phyloP scores from a whole-genome alignment of 2,888 invertebrate genomes.

The Scaptomyza tumidula region DNA sequence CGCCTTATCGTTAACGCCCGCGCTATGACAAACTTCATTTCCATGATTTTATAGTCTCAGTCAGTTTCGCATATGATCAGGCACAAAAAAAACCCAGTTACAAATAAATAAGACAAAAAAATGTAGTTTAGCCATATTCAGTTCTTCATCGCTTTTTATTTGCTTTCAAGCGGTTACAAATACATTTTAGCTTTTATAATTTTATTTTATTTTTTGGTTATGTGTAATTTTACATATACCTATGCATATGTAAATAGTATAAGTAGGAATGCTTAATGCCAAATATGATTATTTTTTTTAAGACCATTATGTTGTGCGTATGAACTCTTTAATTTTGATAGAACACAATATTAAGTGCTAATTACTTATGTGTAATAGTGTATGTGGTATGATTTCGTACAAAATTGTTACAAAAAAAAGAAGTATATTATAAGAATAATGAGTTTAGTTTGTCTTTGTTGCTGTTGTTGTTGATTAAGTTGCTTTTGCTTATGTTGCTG shows the following conservation, averaged over 20 bases:
- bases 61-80: slow-evolving; percentile 19
- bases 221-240: slow-evolving; percentile 49
- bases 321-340: slow-evolving; percentile 63
- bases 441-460: slow-evolving; percentile 40
- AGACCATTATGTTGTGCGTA: slow-evolving; percentile 60
- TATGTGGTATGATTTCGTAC: slow-evolving; percentile 38
- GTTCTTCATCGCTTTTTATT: slow-evolving; percentile 71
- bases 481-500: slow-evolving; percentile 9
- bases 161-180: slow-evolving; percentile 62
- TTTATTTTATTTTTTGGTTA: slow-evolving; percentile 27
- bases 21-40: slow-evolving; percentile 19
- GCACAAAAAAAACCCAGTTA: slow-evolving; percentile 12
- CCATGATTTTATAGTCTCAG: slow-evolving; percentile 11
- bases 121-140: slow-evolving; percentile 38
- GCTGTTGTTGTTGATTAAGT: slow-evolving; percentile 22
- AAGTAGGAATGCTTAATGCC: slow-evolving; percentile 56
- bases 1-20: slow-evolving; percentile 35
- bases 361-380: slow-evolving; percentile 48
- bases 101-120: background rate
- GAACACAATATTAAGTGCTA: slow-evolving; percentile 58
- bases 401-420: slow-evolving; percentile 46
- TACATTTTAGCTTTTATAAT: slow-evolving; percentile 46
- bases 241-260: slow-evolving; percentile 8
- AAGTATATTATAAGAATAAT: background rate
- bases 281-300: slow-evolving; percentile 56